Percentiles rank a stretch among this genome's conserved stretches.
phyloP scores from a whole-genome alignment of 1,140 invertebrate genomes.

The Trypoxylus dichotomus region DNA sequence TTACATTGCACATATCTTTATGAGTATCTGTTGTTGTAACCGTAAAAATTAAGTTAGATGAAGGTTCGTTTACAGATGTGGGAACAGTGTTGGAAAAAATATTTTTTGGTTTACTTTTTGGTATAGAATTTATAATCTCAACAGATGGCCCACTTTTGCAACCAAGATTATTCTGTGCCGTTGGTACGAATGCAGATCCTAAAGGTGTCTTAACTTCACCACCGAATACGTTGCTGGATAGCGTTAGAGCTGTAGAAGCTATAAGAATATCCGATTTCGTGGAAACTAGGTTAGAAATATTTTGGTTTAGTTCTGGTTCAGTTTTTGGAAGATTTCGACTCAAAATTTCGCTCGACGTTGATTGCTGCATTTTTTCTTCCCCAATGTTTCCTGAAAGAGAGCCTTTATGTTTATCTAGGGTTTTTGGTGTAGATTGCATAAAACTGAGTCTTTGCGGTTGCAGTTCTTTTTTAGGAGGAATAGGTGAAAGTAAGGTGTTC shows the following conservation, averaged over 20 bases:
- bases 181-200: constrained; percentile 33
- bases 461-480: constrained; percentile 30
- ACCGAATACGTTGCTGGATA: not conserved
- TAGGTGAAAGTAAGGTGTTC: constrained; percentile 37
- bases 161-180: not conserved
- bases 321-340: not conserved
- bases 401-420: not conserved
- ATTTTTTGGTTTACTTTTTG: not conserved
- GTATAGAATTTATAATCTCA: not conserved
- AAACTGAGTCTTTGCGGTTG: constrained; percentile 37
- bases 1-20: not conserved
- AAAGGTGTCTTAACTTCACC: constrained; percentile 6
- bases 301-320: not conserved
- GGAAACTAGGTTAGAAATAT: not conserved
- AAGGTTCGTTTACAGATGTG: not conserved
- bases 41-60: not conserved
- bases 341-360: not conserved
- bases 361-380: not conserved
- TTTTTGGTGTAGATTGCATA: constrained; percentile 40
- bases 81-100: not conserved
- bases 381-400: not conserved
- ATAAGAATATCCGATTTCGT: not conserved
- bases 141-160: not conserved
- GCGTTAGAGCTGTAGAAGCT: not conserved
- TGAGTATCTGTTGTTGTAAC: not conserved